Evolutionary conservation across 1,140 invertebrate genomes (phyloP).

Genomic region (Octopus sinensis): DNA sequence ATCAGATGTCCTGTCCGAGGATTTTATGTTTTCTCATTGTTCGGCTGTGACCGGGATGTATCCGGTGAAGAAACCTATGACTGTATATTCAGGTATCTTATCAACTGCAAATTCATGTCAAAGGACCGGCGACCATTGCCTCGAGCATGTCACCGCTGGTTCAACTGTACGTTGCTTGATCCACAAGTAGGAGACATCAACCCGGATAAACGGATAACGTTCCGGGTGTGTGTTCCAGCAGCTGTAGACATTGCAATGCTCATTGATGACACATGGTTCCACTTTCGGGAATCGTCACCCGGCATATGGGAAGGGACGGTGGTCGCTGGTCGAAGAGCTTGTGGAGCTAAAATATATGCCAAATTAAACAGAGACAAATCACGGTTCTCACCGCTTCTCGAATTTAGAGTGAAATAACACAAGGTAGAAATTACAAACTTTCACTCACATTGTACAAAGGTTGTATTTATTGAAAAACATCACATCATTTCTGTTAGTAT

Average conservation of each 20-base stretch:
- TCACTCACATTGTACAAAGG: too few species aligned
- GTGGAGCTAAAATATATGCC: slow-evolving; percentile 49
- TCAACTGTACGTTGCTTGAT: slow-evolving; percentile 47
- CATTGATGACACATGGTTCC: slow-evolving; percentile 49
- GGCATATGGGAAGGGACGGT: slow-evolving; percentile 52
- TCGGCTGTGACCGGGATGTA: slow-evolving; percentile 38
- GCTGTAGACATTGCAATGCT: slow-evolving; percentile 49
- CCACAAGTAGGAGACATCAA: slow-evolving; percentile 49
- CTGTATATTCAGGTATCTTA: slow-evolving; percentile 50
- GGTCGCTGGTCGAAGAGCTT: slow-evolving; percentile 41
- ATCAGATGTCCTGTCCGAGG: slow-evolving; percentile 51
- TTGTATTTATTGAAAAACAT: background rate
- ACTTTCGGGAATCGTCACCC: slow-evolving; percentile 42
- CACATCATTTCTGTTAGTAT: slow-evolving; percentile 11
- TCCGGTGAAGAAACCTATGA: slow-evolving; percentile 32
- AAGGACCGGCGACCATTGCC: slow-evolving; percentile 48
- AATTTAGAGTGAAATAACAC: slow-evolving; percentile 45
- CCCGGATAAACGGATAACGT: slow-evolving; percentile 38
- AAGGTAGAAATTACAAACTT: background rate
- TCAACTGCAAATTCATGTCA: slow-evolving; percentile 47
- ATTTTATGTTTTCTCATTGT: slow-evolving; percentile 52
- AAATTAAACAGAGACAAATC: slow-evolving; percentile 45
- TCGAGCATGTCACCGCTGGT: slow-evolving; percentile 52
- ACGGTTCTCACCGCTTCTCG: slow-evolving; percentile 47
- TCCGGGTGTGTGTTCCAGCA: slow-evolving; percentile 43